Evolutionary conservation across 1,140 invertebrate species (phyloP), one percentile per base, ranked within the genome.

Genomic region (Potamilus streckersoni): DNA sequence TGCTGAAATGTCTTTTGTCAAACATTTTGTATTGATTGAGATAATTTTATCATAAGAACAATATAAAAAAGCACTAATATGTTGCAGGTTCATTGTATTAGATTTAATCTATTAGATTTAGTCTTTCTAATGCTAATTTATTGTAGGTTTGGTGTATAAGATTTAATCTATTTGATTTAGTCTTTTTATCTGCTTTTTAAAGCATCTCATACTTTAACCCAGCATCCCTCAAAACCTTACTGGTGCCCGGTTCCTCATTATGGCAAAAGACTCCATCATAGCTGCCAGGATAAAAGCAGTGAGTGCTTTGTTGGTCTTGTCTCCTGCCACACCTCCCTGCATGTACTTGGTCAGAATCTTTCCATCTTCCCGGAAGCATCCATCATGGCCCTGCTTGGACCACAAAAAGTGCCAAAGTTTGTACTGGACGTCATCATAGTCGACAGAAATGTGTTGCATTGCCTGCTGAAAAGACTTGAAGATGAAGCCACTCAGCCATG

Each of bases 401-500:
- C 93, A 90, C 16, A 77, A 58, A 20, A 72, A 67, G 99, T 90
- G 94, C 96, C 99, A 62, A 93, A 90, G 11, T 96, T 89, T n/a
- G 94, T 94, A 63, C 59, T 72, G 75, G 57, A 77, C 63, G 14
- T 72, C 63, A 64, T 77, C 72, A 17, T 90, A 81, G 73, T 96
- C 96, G 63, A 98, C 92, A 65, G 92, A 93, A 63, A 97, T 95
- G 86, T 94, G 94, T 56, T 92, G 90, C 66, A 92, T 91, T 3
- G 96, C 96, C 89, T 95, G 94, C 27, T 92, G 92, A 80, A 98
- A 94, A 57, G 96, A 95, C 79, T 95, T 93, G 0, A 94, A 93
- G 1, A 98, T 96, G 85, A 97, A 97, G 6, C 97, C 96, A 12
- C 97, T 99, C 73, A 99, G 91, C 97, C 96, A 99, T 20, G 96